Evolutionary conservation across 1,140 invertebrate species (phyloP), one percentile per base, ranked within the genome.

Genomic region (Sitophilus oryzae): DNA sequence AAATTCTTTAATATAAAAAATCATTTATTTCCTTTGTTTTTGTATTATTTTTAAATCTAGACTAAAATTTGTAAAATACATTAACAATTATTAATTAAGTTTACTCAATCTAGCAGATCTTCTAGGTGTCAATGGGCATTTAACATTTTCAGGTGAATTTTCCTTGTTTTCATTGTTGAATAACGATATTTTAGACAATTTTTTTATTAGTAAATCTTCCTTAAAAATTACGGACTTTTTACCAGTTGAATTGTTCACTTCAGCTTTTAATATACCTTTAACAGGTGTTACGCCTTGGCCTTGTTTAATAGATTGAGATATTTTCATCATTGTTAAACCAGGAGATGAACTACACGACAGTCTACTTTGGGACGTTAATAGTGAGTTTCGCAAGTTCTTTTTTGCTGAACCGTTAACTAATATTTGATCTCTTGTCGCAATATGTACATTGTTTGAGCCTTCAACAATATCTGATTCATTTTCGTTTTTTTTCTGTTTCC

Each of bases 261-360:
- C 48, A 25, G 30, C 41, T 30, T 66, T 66, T 11, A 66, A 50
- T 41, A 66, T 66, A 36, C 64, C 59, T 55, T 58, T 64, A 23
- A 43, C 52, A 14, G 60, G 64, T 21, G 63, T 63, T 18, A 61
- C 9, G 36, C 58, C 55, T 8, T 43, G 22, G 11, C 53, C 51
- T 18, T 42, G 30, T 53, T 65, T 65, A 3, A 58, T 61, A 8
- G 50, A 52, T 42, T 58, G 61, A 3, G 59, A 40, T 11, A 63
- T 16, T 51, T 59, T 65, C 59, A 65, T 65, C 58, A 65, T 61
- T 10, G 56, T 58, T 20, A 65, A 41, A 30, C 63, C 56, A 2
- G 16, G 61, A 47, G 49, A 51, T 19, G 51, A 55, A 57, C 43
- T 43, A 22, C 18, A 46, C 15, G 16, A 4, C 40, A 10, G 18